Evolutionary conservation across 2,888 invertebrate species (phyloP).

Genomic region (Diloba caeruleocephala): DNA sequence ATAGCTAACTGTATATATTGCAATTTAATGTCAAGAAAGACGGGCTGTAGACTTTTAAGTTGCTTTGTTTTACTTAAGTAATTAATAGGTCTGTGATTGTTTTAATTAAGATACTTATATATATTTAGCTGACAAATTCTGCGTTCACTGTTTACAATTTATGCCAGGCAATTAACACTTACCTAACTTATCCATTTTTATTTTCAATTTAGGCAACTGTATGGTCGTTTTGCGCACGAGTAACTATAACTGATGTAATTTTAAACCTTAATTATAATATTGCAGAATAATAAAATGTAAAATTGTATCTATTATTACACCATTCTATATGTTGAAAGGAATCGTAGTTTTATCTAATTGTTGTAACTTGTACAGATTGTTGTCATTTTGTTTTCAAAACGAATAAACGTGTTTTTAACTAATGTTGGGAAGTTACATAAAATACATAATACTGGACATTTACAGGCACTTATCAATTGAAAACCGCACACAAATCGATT

Average conservation of each 20-base stretch:
- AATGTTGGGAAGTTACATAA: conserved; percentile 24
- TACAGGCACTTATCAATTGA: conserved; percentile 22
- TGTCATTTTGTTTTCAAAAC: conserved; percentile 17
- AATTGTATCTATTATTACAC: conserved; percentile 13
- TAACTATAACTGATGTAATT: neutral
- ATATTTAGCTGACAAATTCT: too few species aligned
- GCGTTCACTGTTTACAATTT: too few species aligned
- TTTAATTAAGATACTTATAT: too few species aligned
- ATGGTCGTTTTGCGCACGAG: conserved; percentile 14
- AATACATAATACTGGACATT: conserved; percentile 19
- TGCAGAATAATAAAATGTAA: conserved; percentile 12
- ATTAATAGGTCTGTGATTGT: too few species aligned
- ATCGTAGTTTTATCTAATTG: too few species aligned
- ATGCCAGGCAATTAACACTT: too few species aligned
- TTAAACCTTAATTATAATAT: conserved; percentile 9
- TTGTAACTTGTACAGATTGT: conserved; percentile 1
- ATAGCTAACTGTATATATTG: conserved; percentile 4
- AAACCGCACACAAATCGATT: conserved; percentile 34
- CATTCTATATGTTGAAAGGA: neutral
- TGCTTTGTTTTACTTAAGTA: neutral
- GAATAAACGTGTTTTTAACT: conserved; percentile 31
- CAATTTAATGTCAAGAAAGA: neutral
- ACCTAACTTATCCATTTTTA: too few species aligned
- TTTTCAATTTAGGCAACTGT: conserved; percentile 9
- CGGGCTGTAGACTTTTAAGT: neutral